Evolutionary conservation across 2,888 invertebrate species (phyloP).

Genomic region (Himalopsyche anomala): DNA sequence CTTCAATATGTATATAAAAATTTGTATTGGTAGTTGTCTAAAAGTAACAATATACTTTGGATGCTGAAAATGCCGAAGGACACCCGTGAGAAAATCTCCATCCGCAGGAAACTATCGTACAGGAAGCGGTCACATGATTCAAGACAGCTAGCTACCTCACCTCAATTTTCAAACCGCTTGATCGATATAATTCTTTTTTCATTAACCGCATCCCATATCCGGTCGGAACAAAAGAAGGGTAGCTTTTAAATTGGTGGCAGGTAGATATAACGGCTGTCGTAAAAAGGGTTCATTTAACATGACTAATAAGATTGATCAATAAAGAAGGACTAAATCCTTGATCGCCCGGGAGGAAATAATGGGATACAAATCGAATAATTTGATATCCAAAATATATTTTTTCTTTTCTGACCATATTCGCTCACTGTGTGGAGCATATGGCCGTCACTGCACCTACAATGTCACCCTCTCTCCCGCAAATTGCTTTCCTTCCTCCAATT

Average conservation of each 20-base stretch:
- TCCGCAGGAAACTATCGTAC: conserved; percentile 36
- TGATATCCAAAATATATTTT: no score
- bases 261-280: conserved; percentile 51
- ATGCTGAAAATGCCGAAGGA: neutral
- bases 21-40: no score
- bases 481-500: no score
- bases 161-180: conserved; percentile 54
- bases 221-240: conserved; percentile 63
- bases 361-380: no score
- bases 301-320: conserved; percentile 17
- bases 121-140: conserved; percentile 58
- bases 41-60: no score
- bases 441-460: no score
- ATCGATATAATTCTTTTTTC: conserved; percentile 63
- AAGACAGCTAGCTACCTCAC: conserved; percentile 51
- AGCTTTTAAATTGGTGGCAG: conserved; percentile 47
- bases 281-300: conserved; percentile 57
- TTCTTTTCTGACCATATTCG: no score
- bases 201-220: conserved; percentile 63
- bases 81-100: conserved; percentile 9
- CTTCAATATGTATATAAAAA: no score
- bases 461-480: no score
- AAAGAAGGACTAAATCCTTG: conserved; percentile 8
- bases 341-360: neutral
- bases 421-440: no score